Conservation (phyloP, 2,113 vertebrate species). For the Nycticebus coucang region DNA sequence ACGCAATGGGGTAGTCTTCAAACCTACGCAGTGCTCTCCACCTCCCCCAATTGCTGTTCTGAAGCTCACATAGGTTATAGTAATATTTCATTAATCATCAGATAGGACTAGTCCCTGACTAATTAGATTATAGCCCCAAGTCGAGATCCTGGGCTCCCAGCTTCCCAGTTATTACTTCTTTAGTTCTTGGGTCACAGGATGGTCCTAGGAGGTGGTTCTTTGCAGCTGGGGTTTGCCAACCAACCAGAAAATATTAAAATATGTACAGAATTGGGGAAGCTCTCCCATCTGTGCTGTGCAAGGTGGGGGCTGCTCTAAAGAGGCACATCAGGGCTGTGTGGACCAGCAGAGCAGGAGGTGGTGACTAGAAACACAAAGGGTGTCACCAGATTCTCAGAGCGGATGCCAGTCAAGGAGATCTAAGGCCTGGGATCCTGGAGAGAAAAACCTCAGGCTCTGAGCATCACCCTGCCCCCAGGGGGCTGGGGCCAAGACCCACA, state of each 20-base stretch:
- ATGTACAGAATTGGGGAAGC: not conserved
- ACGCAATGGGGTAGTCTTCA: not conserved
- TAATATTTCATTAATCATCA: not conserved
- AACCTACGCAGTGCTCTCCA: not conserved
- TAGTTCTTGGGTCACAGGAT: not conserved
- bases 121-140: not conserved
- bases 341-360: rapidly evolving
- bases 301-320: not conserved
- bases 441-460: not conserved
- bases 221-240: not conserved
- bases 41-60: not conserved
- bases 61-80: not conserved
- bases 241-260: not conserved
- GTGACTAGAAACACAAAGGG: not conserved
- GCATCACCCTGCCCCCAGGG: rapidly evolving
- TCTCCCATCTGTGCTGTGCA: not conserved
- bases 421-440: not conserved
- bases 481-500: not conserved
- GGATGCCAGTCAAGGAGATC: not conserved
- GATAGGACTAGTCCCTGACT: not conserved
- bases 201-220: not conserved
- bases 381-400: too few species aligned
- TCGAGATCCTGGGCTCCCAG: not conserved
- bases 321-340: rapidly evolving
- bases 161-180: not conserved